Conservation (phyloP, 2,888 invertebrate species). For the Atrina japonica region DNA sequence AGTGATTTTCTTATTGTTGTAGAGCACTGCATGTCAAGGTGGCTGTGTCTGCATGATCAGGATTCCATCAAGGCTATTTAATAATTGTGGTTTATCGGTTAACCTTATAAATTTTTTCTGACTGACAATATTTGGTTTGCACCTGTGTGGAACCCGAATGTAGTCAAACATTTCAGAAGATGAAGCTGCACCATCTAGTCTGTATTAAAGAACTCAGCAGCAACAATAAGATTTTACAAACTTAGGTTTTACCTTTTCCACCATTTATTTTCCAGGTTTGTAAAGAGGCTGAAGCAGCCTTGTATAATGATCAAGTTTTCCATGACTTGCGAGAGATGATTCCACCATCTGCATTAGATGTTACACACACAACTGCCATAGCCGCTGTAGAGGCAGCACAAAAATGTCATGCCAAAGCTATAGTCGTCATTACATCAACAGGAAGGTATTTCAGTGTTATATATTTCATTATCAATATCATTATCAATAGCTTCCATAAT, state of each 20-base stretch:
- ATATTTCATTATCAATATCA: background rate
- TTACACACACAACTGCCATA: constrained; percentile 94
- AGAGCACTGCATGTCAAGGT: too few relatives aligned
- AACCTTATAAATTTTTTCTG: too few relatives aligned
- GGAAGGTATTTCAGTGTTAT: constrained; percentile 76
- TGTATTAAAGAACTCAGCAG: too few relatives aligned
- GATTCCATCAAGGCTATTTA: too few relatives aligned
- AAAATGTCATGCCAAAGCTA: constrained; percentile 92
- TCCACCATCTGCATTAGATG: constrained; percentile 85
- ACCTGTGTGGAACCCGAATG: too few relatives aligned
- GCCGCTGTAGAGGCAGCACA: constrained; percentile 95
- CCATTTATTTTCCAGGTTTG: constrained; percentile 85
- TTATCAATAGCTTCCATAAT: background rate
- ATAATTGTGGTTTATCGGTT: too few relatives aligned
- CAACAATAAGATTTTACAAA: too few relatives aligned
- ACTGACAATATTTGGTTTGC: too few relatives aligned
- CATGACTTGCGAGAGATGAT: constrained; percentile 85
- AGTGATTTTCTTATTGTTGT: too few relatives aligned
- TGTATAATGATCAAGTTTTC: constrained; percentile 95
- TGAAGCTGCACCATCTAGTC: too few relatives aligned
- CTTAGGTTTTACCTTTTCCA: background rate
- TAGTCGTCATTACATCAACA: constrained; percentile 91
- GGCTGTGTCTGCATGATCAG: too few relatives aligned
- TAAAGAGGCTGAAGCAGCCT: constrained; percentile 96
- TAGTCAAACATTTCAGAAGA: too few relatives aligned